Conservation (phyloP, 2,888 invertebrate genomes). For the Drosophila mimetica region DNA sequence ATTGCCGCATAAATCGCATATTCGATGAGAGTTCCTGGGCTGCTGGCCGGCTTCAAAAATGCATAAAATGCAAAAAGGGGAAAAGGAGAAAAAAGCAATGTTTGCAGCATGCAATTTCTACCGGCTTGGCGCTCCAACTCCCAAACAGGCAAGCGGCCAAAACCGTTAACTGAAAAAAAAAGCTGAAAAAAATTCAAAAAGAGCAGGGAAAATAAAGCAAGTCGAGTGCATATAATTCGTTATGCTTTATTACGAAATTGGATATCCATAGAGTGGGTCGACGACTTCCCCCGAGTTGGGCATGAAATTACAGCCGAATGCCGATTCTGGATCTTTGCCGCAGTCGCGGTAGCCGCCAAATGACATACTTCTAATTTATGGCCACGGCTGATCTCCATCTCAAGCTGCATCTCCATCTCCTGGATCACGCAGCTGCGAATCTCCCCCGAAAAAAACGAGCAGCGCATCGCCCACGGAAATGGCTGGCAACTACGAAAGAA, state of each 20-base stretch:
- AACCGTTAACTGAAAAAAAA: slow-evolving; percentile 71
- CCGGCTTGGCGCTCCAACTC: slow-evolving; percentile 20
- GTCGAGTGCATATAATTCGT: slow-evolving; percentile 80
- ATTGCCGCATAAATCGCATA: slow-evolving; percentile 80
- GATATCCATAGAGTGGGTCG: slow-evolving; percentile 68
- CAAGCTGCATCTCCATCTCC: background rate
- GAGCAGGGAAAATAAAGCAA: slow-evolving; percentile 69
- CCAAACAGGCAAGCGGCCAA: slow-evolving; percentile 56
- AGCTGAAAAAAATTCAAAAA: slow-evolving; percentile 7
- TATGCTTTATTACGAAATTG: slow-evolving; percentile 80
- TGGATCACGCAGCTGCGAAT: slow-evolving; percentile 25
- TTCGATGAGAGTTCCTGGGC: slow-evolving; percentile 74
- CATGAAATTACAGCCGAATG: slow-evolving; percentile 64
- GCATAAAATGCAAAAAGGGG: slow-evolving; percentile 60
- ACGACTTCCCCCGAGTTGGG: slow-evolving; percentile 42
- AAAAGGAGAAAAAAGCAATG: slow-evolving; percentile 8
- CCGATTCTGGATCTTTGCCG: slow-evolving; percentile 47
- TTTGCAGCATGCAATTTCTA: slow-evolving; percentile 53
- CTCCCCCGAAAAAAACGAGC: slow-evolving; percentile 28
- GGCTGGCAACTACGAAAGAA: slow-evolving; percentile 46
- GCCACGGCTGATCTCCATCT: slow-evolving; percentile 43
- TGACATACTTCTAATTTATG: slow-evolving; percentile 80
- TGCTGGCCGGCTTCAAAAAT: slow-evolving; percentile 35
- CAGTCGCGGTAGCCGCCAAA: slow-evolving; percentile 68
- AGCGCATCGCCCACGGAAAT: slow-evolving; percentile 68